Base-by-base conservation (phyloP, 1,140 invertebrate genomes). In the Pachyrhynchus sulphureomaculatus region DNA sequence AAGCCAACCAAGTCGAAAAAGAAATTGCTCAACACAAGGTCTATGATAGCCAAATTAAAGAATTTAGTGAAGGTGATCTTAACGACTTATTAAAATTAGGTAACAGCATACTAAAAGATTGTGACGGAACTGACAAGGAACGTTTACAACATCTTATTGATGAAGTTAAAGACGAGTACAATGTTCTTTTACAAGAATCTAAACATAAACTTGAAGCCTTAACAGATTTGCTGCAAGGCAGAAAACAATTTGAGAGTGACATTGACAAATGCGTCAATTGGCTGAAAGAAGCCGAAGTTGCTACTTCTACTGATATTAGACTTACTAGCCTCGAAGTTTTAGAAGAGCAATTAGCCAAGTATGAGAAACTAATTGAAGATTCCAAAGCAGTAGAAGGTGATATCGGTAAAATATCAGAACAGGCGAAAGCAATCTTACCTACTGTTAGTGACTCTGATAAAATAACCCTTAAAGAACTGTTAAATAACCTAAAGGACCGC, bases 241-340 rank as follows among this genome's bases (percentile, higher is more conserved):
- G 92, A 66, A 88, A 86, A 73, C 80, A 86, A 13, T 92, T 95
- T 69, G 92, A 95, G 76, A 84, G 82, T 49, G 87, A 91, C 58
- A 80, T 92, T 37, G 87, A 91, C 54, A 87, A 88, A 65, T 90
- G 88, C 72, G 83, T 89, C 63, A 85, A 90, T 63, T 95, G 92
- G 92, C 78, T 94, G 15, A 89, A 91, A 48, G 88, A 95, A 80
- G 90, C 90, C 41, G 92, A 95, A 79, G 89, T 91, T 5, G 86
- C 90, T 10, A 86, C 90, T 0, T 88, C 89, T 10, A 84, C 88
- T 26, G 92, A 94, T 68, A 75, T 94, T 2, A 81, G 89, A 44
- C 85, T 88, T 17, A 84, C 88, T 1, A 92, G 83, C 69, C 77
- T 93, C 9, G 89, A 91, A 64, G 81, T 93, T 0, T 76, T 95